Percentiles rank a stretch among this genome's conserved stretches.
Conservation (phyloP, 2,797 vertebrate species). For the Diplodus puntazzo region DNA sequence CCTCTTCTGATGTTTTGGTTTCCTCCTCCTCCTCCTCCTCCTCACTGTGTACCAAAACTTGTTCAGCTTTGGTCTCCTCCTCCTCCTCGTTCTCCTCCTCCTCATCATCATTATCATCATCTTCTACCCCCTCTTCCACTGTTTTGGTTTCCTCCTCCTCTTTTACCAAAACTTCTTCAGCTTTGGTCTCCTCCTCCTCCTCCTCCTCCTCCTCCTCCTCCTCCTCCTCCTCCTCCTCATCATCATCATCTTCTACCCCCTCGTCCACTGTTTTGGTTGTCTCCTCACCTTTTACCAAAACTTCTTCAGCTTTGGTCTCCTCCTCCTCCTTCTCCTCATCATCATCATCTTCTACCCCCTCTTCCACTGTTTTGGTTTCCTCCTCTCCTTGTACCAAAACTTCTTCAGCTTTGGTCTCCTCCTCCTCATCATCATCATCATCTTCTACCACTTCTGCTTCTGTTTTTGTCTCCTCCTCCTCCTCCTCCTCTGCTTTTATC, state of each 20-base stretch:
- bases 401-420: not conserved
- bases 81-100: slow-evolving; percentile 1
- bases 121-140: slow-evolving; percentile 4
- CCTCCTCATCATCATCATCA: not conserved
- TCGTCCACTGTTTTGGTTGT: not conserved
- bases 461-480: slow-evolving; percentile 7
- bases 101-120: not conserved
- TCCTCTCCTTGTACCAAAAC: not conserved
- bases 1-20: not conserved
- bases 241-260: not conserved
- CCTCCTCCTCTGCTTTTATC: not conserved
- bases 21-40: not conserved
- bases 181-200: not conserved
- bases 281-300: not conserved
- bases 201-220: slow-evolving; percentile 13
- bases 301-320: slow-evolving; percentile 2
- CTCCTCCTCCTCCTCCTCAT: not conserved
- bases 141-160: not conserved
- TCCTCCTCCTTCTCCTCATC: slow-evolving; percentile 1
- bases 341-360: not conserved
- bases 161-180: not conserved
- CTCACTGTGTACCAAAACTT: not conserved
- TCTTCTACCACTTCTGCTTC: not conserved
- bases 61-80: slow-evolving; percentile 4
- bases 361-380: not conserved